Percentiles rank a stretch among this genome's conserved stretches.
phyloP scores from a whole-genome alignment of 2,888 invertebrate genomes.

The Falcaria lacertinaria region DNA sequence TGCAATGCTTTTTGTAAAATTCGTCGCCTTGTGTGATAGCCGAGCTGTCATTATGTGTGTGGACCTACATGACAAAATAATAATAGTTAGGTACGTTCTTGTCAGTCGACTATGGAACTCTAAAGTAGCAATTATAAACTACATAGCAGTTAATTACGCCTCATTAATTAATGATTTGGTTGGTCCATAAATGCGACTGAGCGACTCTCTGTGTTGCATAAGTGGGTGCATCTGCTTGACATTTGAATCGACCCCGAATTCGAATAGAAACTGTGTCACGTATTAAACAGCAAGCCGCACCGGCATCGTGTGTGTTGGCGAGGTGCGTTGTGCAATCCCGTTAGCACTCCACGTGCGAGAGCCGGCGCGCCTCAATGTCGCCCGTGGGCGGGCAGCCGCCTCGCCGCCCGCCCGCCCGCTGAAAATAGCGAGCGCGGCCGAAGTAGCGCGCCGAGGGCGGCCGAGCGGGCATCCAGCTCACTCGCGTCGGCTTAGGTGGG shows the following conservation, averaged over 20 bases:
- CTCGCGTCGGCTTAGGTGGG: conserved; percentile 35
- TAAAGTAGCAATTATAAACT: not conserved
- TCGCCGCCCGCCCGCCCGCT: conserved; percentile 47
- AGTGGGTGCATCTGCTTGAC: conserved; percentile 77
- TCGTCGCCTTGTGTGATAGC: too few relatives aligned
- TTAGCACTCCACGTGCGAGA: conserved; percentile 73
- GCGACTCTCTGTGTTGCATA: conserved; percentile 53
- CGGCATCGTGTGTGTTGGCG: conserved; percentile 37
- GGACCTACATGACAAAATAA: too few relatives aligned
- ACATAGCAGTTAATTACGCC: not conserved
- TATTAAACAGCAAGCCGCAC: conserved; percentile 59
- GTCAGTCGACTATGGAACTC: not conserved
- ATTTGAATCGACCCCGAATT: conserved; percentile 79
- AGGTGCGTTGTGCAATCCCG: conserved; percentile 76
- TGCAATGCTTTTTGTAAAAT: too few relatives aligned
- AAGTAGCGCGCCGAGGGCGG: conserved; percentile 39
- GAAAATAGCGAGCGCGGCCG: conserved; percentile 57
- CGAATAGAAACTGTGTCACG: conserved; percentile 79
- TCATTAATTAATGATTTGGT: conserved; percentile 10
- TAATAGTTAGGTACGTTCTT: too few relatives aligned
- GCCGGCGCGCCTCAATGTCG: conserved; percentile 76
- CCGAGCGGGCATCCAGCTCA: conserved; percentile 42
- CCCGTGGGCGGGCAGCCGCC: conserved; percentile 64
- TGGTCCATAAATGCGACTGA: conserved; percentile 16
- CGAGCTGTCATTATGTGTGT: too few relatives aligned